Conservation (phyloP, 2,113 vertebrate species). For the Perccottus glenii region DNA sequence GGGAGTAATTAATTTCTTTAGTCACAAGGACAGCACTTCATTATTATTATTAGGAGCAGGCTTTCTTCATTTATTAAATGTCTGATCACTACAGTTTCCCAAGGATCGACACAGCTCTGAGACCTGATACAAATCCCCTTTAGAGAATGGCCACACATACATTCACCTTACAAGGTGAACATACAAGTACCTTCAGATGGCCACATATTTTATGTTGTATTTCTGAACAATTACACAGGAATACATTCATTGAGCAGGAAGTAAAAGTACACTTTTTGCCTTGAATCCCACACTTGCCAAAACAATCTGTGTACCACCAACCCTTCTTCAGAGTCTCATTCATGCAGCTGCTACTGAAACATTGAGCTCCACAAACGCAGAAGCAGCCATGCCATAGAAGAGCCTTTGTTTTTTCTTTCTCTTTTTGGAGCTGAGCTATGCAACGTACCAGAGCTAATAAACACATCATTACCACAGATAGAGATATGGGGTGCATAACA, state of each 20-base stretch:
- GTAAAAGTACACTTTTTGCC: slow-evolving; percentile 6
- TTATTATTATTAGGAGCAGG: slow-evolving; percentile 15
- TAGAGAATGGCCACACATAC: background rate
- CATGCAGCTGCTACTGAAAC: slow-evolving; percentile 6
- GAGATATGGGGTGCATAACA: background rate
- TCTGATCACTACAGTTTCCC: slow-evolving; percentile 30
- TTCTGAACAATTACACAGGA: slow-evolving; percentile 26
- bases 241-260: slow-evolving; percentile 16
- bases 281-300: background rate
- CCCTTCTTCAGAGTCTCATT: background rate
- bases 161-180: background rate
- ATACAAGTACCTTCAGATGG: background rate
- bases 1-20: slow-evolving; percentile 51
- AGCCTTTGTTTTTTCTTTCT: background rate
- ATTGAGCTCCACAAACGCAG: slow-evolving; percentile 1
- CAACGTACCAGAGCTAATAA: background rate
- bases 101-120: slow-evolving; percentile 29
- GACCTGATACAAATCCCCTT: background rate
- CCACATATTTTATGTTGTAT: slow-evolving; percentile 23
- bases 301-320: slow-evolving; percentile 22
- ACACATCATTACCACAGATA: background rate
- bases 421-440: background rate
- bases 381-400: background rate
- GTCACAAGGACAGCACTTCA: slow-evolving; percentile 38
- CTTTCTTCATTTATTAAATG: slow-evolving; percentile 13